Percentiles rank a stretch among this genome's conserved stretches.
phyloP scores from a whole-genome alignment of 1,140 invertebrate genomes.

The Glomeris maerens region DNA sequence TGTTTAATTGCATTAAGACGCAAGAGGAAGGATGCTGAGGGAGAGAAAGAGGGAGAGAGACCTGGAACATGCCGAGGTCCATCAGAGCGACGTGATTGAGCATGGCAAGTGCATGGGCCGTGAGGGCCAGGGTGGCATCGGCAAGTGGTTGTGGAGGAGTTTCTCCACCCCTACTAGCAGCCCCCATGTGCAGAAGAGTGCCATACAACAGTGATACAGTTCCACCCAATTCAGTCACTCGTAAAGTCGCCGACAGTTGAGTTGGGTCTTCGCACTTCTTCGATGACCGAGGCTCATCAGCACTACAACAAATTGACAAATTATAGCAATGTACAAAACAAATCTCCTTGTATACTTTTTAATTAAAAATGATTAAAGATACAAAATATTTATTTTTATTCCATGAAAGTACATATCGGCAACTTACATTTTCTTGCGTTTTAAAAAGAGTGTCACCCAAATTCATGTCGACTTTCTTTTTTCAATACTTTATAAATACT shows the following conservation, averaged over 20 bases:
- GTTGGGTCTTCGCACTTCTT: conserved; percentile 26
- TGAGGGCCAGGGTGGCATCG: conserved; percentile 36
- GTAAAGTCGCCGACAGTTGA: conserved; percentile 44
- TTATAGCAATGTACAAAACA: too few species aligned
- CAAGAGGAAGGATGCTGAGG: neutral
- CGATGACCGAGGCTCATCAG: too few species aligned
- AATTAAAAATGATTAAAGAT: too few species aligned
- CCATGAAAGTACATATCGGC: too few species aligned
- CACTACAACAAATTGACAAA: too few species aligned
- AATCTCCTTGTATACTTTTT: too few species aligned
- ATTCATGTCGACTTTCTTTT: too few species aligned
- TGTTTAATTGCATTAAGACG: neutral
- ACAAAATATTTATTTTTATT: too few species aligned
- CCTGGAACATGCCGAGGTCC: conserved; percentile 62
- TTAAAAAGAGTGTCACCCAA: too few species aligned
- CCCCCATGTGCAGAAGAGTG: conserved; percentile 51
- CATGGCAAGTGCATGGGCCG: conserved; percentile 48
- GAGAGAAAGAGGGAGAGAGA: conserved; percentile 28
- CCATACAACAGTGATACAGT: conserved; percentile 60
- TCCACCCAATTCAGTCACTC: conserved; percentile 55
- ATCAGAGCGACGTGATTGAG: conserved; percentile 55
- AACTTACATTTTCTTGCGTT: too few species aligned
- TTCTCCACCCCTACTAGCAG: conserved; percentile 42
- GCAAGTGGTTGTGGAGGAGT: conserved; percentile 35
- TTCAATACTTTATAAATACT: too few species aligned